Conservation (phyloP, 2,888 invertebrate species). For the Drosophila percnosoma region DNA sequence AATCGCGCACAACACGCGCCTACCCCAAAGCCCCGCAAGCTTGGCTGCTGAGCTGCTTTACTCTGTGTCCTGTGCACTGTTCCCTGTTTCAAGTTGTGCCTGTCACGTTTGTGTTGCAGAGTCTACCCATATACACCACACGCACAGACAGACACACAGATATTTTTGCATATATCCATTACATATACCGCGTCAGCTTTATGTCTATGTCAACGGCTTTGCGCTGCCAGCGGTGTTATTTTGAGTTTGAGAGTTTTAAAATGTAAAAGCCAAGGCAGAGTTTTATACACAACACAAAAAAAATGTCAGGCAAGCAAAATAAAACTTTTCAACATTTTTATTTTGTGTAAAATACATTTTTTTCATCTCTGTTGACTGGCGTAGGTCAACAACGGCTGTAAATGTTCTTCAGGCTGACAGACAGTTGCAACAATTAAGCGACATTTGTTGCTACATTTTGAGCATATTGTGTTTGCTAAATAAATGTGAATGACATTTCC, state of each 20-base stretch:
- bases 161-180: constrained; percentile 1
- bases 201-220: constrained; percentile 62
- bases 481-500: constrained; percentile 30
- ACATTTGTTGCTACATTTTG: constrained; percentile 61
- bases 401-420: constrained; percentile 59
- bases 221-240: constrained; percentile 39
- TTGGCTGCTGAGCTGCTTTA: background rate
- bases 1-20: constrained; percentile 26
- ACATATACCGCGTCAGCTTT: constrained; percentile 29
- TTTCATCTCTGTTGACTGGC: constrained; percentile 10
- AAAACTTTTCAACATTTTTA: constrained; percentile 46
- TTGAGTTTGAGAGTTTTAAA: constrained; percentile 41
- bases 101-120: constrained; percentile 54
- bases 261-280: constrained; percentile 38
- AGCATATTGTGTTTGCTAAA: constrained; percentile 45
- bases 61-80: background rate
- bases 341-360: constrained; percentile 13
- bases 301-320: constrained; percentile 6
- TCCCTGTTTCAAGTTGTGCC: constrained; percentile 22
- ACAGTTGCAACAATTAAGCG: constrained; percentile 65
- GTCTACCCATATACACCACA: constrained; percentile 16
- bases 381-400: constrained; percentile 29
- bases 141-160: constrained; percentile 2
- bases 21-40: background rate
- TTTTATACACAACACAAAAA: constrained; percentile 4